Evolutionary conservation across 1,140 invertebrate species (phyloP).

Genomic region (Pseudomyrmex concolor): DNA sequence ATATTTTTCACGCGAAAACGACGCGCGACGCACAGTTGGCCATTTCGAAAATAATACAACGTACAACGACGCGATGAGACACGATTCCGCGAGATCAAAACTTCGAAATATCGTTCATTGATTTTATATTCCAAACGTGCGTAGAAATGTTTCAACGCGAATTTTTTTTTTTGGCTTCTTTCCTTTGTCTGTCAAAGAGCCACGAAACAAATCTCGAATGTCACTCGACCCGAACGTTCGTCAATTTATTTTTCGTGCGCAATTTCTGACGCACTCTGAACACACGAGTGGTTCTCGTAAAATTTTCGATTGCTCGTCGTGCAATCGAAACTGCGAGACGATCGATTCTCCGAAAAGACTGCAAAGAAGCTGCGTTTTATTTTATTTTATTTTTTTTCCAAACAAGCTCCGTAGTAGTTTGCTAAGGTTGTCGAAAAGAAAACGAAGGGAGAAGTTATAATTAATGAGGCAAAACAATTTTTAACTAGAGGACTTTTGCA

Average conservation of each 20-base stretch:
- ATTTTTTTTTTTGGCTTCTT: background rate
- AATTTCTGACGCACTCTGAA: background rate
- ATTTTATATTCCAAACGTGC: conserved; percentile 18
- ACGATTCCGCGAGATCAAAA: background rate
- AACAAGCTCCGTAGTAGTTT: background rate
- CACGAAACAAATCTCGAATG: conserved; percentile 3
- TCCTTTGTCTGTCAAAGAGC: background rate
- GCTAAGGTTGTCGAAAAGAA: background rate
- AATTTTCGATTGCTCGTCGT: background rate
- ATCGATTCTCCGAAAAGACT: background rate
- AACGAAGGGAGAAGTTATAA: conserved; percentile 16
- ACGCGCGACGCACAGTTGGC: background rate
- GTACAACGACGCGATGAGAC: background rate
- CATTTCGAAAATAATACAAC: conserved; percentile 21
- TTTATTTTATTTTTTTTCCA: background rate
- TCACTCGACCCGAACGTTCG: background rate
- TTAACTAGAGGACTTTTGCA: background rate
- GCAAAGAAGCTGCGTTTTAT: too few relatives aligned
- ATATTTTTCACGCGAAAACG: background rate
- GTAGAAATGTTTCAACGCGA: conserved; percentile 5
- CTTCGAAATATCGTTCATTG: conserved; percentile 1
- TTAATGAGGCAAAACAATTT: conserved; percentile 25
- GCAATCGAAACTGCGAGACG: background rate
- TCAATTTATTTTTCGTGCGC: background rate
- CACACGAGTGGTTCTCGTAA: background rate